Percentiles rank a stretch among this genome's conserved stretches.
phyloP scores from a whole-genome alignment of 2,797 vertebrate species.

The Lepus townsendii region DNA sequence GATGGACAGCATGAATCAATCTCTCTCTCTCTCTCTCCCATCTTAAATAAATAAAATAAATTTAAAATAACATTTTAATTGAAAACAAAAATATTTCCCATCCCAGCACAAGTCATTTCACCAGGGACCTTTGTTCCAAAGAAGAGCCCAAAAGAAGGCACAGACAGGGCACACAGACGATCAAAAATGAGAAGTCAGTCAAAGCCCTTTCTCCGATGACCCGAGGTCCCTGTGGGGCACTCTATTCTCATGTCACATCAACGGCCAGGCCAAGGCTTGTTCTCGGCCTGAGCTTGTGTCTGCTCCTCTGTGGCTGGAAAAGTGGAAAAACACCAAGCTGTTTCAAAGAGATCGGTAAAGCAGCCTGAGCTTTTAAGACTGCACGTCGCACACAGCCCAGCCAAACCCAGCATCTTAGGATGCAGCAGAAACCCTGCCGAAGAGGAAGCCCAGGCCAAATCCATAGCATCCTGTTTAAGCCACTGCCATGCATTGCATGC shows the following conservation, averaged over 20 bases:
- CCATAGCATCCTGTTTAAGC: constrained; percentile 54
- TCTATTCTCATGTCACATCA: constrained; percentile 35
- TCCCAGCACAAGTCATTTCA: constrained; percentile 46
- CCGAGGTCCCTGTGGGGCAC: not conserved
- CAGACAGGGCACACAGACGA: not conserved
- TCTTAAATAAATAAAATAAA: too few relatives aligned
- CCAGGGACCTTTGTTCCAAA: constrained; percentile 54
- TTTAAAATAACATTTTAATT: too few relatives aligned
- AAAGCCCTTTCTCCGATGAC: constrained; percentile 45
- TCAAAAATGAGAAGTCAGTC: constrained; percentile 45
- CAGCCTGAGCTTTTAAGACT: constrained; percentile 60
- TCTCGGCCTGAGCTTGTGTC: constrained; percentile 50
- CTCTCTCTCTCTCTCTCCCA: too few relatives aligned
- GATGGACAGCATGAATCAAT: too few relatives aligned
- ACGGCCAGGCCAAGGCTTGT: not conserved
- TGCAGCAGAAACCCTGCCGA: constrained; percentile 43
- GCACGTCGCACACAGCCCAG: constrained; percentile 8
- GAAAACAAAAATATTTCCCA: too few relatives aligned
- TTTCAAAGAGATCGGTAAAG: constrained; percentile 65
- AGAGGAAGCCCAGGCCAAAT: constrained; percentile 58
- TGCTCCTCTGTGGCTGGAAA: constrained; percentile 62
- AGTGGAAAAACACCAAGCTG: constrained; percentile 78
- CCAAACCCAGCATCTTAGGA: constrained; percentile 59
- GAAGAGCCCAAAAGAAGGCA: not conserved
- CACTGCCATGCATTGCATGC: not conserved